Evolutionary conservation across 2,888 invertebrate genomes (phyloP).

Genomic region (Zaprionus lineosus): DNA sequence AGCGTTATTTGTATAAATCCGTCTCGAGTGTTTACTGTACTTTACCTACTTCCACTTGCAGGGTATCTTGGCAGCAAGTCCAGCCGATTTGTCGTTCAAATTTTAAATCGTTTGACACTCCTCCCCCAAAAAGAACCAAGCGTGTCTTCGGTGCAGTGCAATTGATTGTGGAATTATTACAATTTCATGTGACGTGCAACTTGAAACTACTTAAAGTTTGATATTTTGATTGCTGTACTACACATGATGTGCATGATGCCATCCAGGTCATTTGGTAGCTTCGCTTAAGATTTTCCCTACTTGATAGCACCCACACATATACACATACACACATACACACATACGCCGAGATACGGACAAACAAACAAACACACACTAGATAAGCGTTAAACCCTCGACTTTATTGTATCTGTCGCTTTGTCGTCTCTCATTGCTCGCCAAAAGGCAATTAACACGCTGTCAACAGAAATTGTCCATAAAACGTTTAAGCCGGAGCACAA

Average conservation of each 20-base stretch:
- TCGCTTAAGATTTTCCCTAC: too few relatives aligned
- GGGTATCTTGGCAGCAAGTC: too few relatives aligned
- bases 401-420: conserved; percentile 15
- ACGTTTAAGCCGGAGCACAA: conserved; percentile 32
- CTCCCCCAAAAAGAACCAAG: conserved; percentile 8
- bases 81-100: too few relatives aligned
- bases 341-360: too few relatives aligned
- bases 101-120: conserved; percentile 43
- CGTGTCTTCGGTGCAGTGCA: conserved; percentile 42
- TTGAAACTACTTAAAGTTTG: conserved; percentile 48
- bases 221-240: conserved; percentile 27
- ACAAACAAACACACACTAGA: too few relatives aligned
- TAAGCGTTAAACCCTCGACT: too few relatives aligned
- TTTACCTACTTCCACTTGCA: conserved; percentile 46
- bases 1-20: too few relatives aligned
- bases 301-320: conserved; percentile 4
- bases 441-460: conserved; percentile 51
- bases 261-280: too few relatives aligned
- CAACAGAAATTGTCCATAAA: conserved; percentile 50
- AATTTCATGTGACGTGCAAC: conserved; percentile 21
- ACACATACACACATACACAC: conserved; percentile 11
- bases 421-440: conserved; percentile 11
- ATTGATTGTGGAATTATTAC: conserved; percentile 62
- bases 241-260: too few relatives aligned
- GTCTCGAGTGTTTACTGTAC: too few relatives aligned